Evolutionary conservation across 2,888 invertebrate genomes (phyloP).

Genomic region (Clivina fossor): DNA sequence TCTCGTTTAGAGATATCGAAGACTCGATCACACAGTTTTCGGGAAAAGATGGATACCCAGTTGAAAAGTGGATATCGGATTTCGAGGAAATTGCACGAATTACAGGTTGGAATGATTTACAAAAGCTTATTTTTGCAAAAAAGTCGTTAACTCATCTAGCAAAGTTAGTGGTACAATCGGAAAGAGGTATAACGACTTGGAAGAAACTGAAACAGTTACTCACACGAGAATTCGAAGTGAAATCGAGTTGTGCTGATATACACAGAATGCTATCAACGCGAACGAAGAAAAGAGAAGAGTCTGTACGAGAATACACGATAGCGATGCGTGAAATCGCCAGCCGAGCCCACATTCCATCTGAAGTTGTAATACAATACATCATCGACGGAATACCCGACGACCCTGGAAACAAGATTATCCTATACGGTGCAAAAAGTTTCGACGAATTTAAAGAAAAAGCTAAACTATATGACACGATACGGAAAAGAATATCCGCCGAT

Average conservation of each 20-base stretch:
- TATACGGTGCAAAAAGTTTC: conserved; percentile 37
- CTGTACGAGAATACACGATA: conserved; percentile 46
- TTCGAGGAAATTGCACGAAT: conserved; percentile 34
- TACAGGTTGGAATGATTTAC: conserved; percentile 33
- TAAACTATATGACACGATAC: too few species aligned
- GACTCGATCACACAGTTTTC: conserved; percentile 3
- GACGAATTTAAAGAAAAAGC: conserved; percentile 36
- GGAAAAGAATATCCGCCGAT: too few species aligned
- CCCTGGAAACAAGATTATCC: conserved; percentile 34
- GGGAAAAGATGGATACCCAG: conserved; percentile 20
- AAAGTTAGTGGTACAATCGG: conserved; percentile 30
- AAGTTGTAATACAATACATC: conserved; percentile 37
- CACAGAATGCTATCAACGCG: conserved; percentile 22
- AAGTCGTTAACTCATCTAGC: conserved; percentile 33
- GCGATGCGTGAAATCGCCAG: conserved; percentile 46
- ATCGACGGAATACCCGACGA: conserved; percentile 40
- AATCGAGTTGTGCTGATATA: conserved; percentile 15
- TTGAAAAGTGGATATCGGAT: conserved; percentile 35
- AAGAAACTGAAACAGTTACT: conserved; percentile 21
- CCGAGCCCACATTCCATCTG: conserved; percentile 31
- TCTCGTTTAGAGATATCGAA: conserved; percentile 6
- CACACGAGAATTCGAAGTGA: conserved; percentile 22
- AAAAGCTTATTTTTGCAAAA: conserved; percentile 36
- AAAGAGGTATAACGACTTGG: conserved; percentile 31
- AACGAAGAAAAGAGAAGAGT: conserved; percentile 43